A percentile compares a stretch with the other conserved stretches of the same genome.
phyloP scores from a whole-genome alignment of 2,113 vertebrate species.

The Tragelaphus buxtoni region DNA sequence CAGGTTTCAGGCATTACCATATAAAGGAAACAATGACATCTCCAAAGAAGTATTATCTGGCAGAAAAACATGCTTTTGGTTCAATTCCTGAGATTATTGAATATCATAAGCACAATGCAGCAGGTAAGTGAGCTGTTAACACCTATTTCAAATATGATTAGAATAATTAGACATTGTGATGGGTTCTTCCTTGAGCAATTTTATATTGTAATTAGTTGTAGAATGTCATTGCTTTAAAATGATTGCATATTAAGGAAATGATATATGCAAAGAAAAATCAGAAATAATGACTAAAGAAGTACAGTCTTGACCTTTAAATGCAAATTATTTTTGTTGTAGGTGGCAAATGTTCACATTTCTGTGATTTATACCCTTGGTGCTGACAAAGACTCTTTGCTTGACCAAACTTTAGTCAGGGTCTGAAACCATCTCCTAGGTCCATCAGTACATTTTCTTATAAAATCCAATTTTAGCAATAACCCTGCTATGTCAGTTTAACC shows the following conservation, averaged over 20 bases:
- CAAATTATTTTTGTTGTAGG: not conserved
- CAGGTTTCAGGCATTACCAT: slow-evolving; percentile 88
- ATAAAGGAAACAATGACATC: slow-evolving; percentile 86
- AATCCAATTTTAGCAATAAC: not conserved
- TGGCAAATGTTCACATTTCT: not conserved
- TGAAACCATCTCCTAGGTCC: not conserved
- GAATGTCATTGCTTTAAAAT: not conserved
- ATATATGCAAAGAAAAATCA: not conserved
- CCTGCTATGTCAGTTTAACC: not conserved
- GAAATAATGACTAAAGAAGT: not conserved
- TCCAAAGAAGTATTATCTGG: slow-evolving; percentile 88
- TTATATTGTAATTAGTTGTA: not conserved
- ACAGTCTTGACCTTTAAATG: not conserved
- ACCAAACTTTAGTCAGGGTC: not conserved
- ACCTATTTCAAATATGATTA: not conserved
- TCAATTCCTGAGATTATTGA: slow-evolving; percentile 93
- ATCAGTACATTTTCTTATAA: not conserved
- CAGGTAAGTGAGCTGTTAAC: slow-evolving; percentile 81
- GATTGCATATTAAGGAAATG: not conserved
- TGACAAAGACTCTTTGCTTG: not conserved
- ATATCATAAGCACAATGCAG: slow-evolving; percentile 96
- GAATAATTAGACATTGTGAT: not conserved
- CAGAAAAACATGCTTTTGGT: slow-evolving; percentile 91
- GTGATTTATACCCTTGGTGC: not conserved
- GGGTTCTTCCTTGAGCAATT: not conserved